phyloP scores from a whole-genome alignment of 2,113 vertebrate genomes.

The Megaptera novaeangliae region DNA sequence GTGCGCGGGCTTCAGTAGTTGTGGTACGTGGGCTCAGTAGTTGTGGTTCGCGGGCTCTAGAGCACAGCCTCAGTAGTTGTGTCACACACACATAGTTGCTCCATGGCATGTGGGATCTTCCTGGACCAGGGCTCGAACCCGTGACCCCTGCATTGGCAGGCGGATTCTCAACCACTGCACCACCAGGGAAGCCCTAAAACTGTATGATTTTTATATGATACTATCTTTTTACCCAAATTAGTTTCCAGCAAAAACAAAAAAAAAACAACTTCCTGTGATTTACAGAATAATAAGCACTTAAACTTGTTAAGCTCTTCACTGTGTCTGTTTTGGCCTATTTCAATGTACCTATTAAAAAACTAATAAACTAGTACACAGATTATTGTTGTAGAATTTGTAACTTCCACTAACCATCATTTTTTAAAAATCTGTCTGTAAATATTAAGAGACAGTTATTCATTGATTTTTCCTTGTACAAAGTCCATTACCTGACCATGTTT shows the following conservation, averaged over 20 bases:
- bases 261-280: neutral
- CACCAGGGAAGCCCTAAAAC: neutral
- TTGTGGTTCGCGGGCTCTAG: no score
- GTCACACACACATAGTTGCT: no score
- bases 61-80: no score
- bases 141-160: no score
- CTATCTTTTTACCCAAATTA: neutral
- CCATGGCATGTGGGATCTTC: no score
- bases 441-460: neutral
- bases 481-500: constrained; percentile 17
- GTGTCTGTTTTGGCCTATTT: neutral
- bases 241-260: neutral
- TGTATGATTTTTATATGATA: neutral
- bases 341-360: neutral
- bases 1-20: no score
- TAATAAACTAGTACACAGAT: neutral
- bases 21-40: no score
- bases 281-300: neutral
- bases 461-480: neutral
- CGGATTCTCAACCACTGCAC: no score
- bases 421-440: neutral
- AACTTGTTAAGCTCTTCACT: neutral
- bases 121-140: no score
- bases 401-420: neutral
- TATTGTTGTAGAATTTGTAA: neutral